Evolutionary conservation across 2,113 vertebrate genomes (phyloP).

Genomic region (Coryphaenoides rupestris): DNA sequence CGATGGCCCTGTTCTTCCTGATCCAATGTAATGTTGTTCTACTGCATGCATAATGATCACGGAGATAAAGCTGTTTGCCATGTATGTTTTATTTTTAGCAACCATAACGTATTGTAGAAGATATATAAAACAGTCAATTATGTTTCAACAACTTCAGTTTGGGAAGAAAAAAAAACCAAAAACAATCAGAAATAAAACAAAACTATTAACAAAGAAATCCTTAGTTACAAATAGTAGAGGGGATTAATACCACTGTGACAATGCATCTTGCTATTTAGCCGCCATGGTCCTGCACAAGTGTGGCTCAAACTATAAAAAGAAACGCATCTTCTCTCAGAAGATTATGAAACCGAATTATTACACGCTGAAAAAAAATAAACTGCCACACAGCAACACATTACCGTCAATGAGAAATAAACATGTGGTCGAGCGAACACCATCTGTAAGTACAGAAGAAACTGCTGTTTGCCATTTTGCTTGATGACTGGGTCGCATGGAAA

Average conservation of each 20-base stretch:
- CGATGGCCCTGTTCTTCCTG: background rate
- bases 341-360: too few species aligned
- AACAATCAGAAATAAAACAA: slow-evolving; percentile 22
- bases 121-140: slow-evolving; percentile 67
- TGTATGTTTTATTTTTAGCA: slow-evolving; percentile 61
- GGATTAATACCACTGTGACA: slow-evolving; percentile 32
- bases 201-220: slow-evolving; percentile 50
- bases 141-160: slow-evolving; percentile 46
- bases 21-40: background rate
- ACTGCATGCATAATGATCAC: background rate
- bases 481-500: too few species aligned
- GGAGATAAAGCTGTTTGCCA: slow-evolving; percentile 30
- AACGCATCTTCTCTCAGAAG: too few species aligned
- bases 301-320: slow-evolving; percentile 18
- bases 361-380: too few species aligned
- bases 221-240: slow-evolving; percentile 44
- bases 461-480: too few species aligned
- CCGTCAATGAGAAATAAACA: too few species aligned
- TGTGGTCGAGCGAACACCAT: too few species aligned
- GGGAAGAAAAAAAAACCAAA: slow-evolving; percentile 26
- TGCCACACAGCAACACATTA: too few species aligned
- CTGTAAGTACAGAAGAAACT: too few species aligned
- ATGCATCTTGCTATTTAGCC: slow-evolving; percentile 29
- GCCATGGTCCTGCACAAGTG: slow-evolving; percentile 35
- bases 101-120: slow-evolving; percentile 64